Percentiles rank a stretch among this genome's conserved stretches.
Conservation (phyloP, 1,140 invertebrate species). For the Acromyrmex heyeri region DNA sequence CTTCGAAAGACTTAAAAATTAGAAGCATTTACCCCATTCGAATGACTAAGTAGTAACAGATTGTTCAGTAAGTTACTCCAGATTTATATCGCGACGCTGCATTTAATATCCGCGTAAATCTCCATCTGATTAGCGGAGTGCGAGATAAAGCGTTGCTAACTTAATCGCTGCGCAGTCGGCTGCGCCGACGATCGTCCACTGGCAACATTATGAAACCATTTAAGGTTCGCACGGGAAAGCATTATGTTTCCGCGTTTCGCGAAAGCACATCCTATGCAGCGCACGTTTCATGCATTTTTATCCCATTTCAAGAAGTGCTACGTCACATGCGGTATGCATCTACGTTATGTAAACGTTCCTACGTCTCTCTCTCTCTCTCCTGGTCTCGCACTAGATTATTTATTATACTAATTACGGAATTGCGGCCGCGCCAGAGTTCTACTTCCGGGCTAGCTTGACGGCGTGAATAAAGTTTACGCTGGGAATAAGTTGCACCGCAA, state of each 20-base stretch:
- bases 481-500: constrained; percentile 59
- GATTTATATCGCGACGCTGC: background rate
- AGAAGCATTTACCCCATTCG: background rate
- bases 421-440: constrained; percentile 14
- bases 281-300: constrained; percentile 62
- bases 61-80: background rate
- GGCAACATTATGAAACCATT: constrained; percentile 52
- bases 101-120: constrained; percentile 21
- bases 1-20: background rate
- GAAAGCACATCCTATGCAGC: constrained; percentile 35
- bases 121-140: constrained; percentile 11
- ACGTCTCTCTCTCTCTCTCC: background rate
- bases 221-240: constrained; percentile 17
- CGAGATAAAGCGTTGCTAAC: constrained; percentile 2
- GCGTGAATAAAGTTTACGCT: constrained; percentile 56
- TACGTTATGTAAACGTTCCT: constrained; percentile 49
- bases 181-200: background rate
- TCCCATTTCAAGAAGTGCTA: constrained; percentile 46
- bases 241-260: constrained; percentile 43
- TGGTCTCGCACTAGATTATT: constrained; percentile 54
- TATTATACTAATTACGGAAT: constrained; percentile 68
- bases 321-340: constrained; percentile 45
- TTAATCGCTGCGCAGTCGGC: background rate
- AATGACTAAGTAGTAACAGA: background rate
- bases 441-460: constrained; percentile 36